Evolutionary conservation across 2,888 invertebrate species (phyloP).

Genomic region (Noctuana brunneofusca): DNA sequence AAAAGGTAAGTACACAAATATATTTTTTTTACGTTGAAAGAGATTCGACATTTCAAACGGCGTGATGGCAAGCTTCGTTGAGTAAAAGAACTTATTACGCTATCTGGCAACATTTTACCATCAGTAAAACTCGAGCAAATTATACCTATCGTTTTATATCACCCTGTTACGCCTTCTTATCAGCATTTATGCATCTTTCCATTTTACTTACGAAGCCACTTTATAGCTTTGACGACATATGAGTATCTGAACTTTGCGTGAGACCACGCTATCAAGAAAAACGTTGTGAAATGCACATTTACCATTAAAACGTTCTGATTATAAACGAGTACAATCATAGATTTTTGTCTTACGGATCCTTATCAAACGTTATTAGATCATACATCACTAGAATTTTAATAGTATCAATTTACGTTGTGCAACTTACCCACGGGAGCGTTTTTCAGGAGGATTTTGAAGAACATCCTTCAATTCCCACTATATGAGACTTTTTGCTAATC

Average conservation of each 20-base stretch:
- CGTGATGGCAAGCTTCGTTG: background rate
- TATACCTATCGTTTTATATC: slow-evolving; percentile 1
- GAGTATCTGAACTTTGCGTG: background rate
- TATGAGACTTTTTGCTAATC: too few relatives aligned
- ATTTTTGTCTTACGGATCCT: too few relatives aligned
- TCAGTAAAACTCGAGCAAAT: slow-evolving; percentile 12
- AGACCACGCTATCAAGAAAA: background rate
- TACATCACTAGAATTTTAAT: too few relatives aligned
- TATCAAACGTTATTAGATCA: too few relatives aligned
- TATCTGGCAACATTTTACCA: slow-evolving; percentile 2
- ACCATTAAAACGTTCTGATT: too few relatives aligned
- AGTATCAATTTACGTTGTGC: too few relatives aligned
- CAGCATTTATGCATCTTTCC: background rate
- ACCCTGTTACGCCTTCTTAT: background rate
- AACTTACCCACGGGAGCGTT: too few relatives aligned
- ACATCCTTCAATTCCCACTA: too few relatives aligned
- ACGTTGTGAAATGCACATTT: background rate
- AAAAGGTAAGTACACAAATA: background rate
- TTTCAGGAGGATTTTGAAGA: too few relatives aligned
- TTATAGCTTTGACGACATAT: background rate
- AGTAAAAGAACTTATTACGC: slow-evolving; percentile 7
- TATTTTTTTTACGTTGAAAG: background rate
- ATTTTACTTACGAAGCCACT: background rate
- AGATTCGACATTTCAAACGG: slow-evolving; percentile 1
- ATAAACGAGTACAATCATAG: too few relatives aligned